These are phyloP conservation scores for Plebejus anna DNA, from an alignment of 2,888 invertebrate species.

Conservation along the genomic window DNA sequence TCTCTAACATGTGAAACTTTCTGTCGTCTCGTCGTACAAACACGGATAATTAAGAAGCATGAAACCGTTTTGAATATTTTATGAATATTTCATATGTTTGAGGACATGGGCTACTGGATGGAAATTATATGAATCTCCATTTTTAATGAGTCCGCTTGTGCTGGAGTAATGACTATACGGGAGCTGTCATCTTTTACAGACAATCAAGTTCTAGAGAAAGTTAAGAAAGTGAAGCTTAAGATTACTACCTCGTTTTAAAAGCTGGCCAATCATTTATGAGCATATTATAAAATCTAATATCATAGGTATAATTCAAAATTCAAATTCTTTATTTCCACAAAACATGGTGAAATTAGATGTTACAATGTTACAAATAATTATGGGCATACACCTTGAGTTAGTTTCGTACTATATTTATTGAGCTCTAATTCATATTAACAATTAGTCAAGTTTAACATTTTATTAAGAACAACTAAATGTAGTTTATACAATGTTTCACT, in stretches of 20 bases:
- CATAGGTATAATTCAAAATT: too few relatives aligned
- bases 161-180: not conserved
- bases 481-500: not conserved
- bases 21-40: constrained; percentile 61
- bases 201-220: not conserved
- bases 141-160: constrained; percentile 65
- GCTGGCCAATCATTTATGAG: not conserved
- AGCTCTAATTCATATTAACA: not conserved
- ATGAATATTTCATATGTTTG: constrained; percentile 77
- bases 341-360: too few relatives aligned
- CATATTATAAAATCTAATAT: not conserved
- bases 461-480: not conserved
- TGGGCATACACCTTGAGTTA: not conserved
- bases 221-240: not conserved
- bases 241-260: too few relatives aligned
- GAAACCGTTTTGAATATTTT: constrained; percentile 78
- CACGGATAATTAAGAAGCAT: constrained; percentile 75
- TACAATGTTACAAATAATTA: too few relatives aligned
- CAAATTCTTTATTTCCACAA: too few relatives aligned
- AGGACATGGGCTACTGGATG: constrained; percentile 68
- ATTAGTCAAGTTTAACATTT: not conserved
- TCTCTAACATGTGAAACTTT: constrained; percentile 57
- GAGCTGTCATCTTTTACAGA: not conserved
- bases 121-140: constrained; percentile 71
- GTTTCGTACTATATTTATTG: not conserved